Evolutionary conservation across 2,888 invertebrate species (phyloP).

Genomic region (Euproctis similis): DNA sequence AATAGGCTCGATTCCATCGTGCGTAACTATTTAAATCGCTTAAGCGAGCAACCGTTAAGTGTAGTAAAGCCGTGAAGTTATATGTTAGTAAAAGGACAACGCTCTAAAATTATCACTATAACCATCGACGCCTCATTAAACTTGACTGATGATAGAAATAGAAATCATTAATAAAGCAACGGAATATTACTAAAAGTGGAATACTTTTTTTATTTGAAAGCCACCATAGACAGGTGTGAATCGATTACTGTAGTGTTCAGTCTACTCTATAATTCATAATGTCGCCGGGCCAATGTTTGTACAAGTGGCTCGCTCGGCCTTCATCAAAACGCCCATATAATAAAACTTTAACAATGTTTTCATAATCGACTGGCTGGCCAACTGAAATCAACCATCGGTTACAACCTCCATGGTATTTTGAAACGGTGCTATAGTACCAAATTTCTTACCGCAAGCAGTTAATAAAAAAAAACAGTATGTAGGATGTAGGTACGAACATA

Average conservation of each 20-base stretch:
- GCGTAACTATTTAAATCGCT: no score
- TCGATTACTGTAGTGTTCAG: conserved; percentile 60
- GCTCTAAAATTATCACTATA: no score
- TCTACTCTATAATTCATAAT: conserved; percentile 65
- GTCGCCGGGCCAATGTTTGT: conserved; percentile 61
- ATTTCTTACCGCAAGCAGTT: conserved; percentile 18
- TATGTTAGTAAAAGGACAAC: no score
- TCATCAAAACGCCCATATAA: conserved; percentile 66
- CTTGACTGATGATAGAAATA: no score
- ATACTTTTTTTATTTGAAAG: conserved; percentile 19
- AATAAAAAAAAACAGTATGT: no score
- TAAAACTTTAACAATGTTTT: conserved; percentile 74
- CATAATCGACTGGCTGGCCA: conserved; percentile 54
- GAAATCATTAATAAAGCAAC: no score
- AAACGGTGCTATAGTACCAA: conserved; percentile 56
- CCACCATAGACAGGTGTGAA: conserved; percentile 59
- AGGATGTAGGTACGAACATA: no score
- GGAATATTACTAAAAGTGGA: conserved; percentile 2
- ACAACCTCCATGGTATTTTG: conserved; percentile 47
- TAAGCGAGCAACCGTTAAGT: no score
- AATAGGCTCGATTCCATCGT: no score
- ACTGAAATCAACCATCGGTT: conserved; percentile 41
- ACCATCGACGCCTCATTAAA: no score
- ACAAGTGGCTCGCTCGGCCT: conserved; percentile 66
- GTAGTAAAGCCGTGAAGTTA: no score